These are phyloP conservation scores for Salvelinus alpinus DNA, from an alignment of 2,113 vertebrate genomes.

Conservation along the genomic window DNA sequence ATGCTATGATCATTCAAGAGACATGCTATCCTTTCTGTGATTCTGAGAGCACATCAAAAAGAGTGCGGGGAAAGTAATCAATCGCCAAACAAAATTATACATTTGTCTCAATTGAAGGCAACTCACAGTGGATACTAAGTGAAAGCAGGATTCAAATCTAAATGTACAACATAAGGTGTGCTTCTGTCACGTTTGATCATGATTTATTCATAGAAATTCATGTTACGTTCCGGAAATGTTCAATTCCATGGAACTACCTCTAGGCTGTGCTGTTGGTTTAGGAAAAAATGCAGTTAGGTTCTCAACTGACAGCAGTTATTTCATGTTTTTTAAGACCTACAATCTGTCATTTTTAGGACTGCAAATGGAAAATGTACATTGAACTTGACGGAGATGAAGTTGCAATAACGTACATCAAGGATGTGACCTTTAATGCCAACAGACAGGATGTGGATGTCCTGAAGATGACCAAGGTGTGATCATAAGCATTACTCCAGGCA, in stretches of 20 bases:
- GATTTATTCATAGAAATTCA: neutral
- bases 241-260: slow-evolving; percentile 61
- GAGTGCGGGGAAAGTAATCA: neutral
- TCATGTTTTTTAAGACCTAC: slow-evolving; percentile 43
- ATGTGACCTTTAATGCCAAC: slow-evolving; percentile 91
- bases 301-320: slow-evolving; percentile 23
- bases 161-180: neutral
- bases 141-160: neutral
- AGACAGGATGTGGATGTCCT: slow-evolving; percentile 83
- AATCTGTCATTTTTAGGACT: slow-evolving; percentile 81
- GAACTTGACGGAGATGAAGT: slow-evolving; percentile 97
- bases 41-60: neutral
- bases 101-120: neutral
- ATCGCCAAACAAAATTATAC: neutral
- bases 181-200: neutral
- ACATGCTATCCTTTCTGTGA: neutral
- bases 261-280: slow-evolving; percentile 80
- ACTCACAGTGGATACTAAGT: neutral
- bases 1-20: too few relatives aligned
- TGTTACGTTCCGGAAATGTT: neutral
- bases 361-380: slow-evolving; percentile 99
- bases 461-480: slow-evolving; percentile 91
- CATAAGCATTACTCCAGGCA: neutral
- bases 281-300: slow-evolving; percentile 35
- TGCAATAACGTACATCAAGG: slow-evolving; percentile 96